Conservation (phyloP, 2,113 vertebrate genomes). For the Eublepharis macularius region DNA sequence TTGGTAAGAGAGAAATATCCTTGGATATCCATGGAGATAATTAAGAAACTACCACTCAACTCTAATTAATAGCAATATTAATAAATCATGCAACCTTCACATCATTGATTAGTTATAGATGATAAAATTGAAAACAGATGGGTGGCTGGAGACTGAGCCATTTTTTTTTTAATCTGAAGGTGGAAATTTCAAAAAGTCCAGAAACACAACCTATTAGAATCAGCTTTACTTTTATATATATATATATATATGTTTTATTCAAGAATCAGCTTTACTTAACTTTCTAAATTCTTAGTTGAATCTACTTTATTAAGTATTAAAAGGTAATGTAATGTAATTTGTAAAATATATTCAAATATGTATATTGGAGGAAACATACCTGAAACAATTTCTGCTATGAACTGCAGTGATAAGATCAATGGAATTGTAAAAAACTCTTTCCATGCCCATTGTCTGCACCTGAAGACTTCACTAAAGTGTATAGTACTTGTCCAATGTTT, state of each 20-base stretch:
- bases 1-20: neutral
- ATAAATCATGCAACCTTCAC: slow-evolving; percentile 35
- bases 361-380: neutral
- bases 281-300: neutral
- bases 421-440: neutral
- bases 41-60: neutral
- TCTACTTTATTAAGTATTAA: neutral
- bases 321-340: neutral
- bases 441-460: neutral
- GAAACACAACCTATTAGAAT: neutral
- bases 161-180: slow-evolving; percentile 22
- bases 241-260: too few relatives aligned
- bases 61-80: neutral
- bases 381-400: neutral
- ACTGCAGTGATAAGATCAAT: neutral
- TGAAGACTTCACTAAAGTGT: neutral
- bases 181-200: neutral
- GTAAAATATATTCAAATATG: neutral
- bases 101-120: slow-evolving; percentile 20
- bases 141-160: slow-evolving; percentile 23
- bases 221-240: neutral
- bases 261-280: neutral
- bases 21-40: neutral
- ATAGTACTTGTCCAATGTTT: neutral
- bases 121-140: slow-evolving; percentile 49